Evolutionary conservation across 1,140 invertebrate genomes (phyloP).

Genomic region (Chionoecetes opilio): DNA sequence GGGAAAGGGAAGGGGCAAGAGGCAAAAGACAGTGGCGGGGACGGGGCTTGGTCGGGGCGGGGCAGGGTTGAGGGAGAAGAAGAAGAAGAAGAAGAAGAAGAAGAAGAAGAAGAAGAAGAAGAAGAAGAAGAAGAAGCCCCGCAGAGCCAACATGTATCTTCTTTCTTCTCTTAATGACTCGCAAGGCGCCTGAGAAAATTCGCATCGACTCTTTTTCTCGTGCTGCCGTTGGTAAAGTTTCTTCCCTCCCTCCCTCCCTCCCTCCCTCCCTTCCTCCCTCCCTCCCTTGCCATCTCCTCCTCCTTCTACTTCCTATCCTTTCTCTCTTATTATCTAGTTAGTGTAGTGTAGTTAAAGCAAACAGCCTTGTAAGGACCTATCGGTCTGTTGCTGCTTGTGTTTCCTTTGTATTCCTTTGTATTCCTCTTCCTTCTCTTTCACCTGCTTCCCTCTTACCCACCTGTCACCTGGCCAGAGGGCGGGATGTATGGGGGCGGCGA

Average conservation of each 20-base stretch:
- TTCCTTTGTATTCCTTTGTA: too few species aligned
- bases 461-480: neutral
- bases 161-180: neutral
- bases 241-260: neutral
- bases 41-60: neutral
- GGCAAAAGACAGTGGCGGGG: neutral
- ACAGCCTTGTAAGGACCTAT: too few species aligned
- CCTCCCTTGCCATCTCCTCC: too few species aligned
- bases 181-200: constrained; percentile 1
- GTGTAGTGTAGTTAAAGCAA: too few species aligned
- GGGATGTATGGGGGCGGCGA: neutral
- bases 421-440: too few species aligned
- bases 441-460: neutral
- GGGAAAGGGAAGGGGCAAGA: neutral
- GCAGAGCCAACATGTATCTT: neutral
- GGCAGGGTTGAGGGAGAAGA: neutral
- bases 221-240: neutral
- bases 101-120: neutral
- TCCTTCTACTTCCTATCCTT: too few species aligned
- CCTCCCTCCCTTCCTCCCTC: neutral
- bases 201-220: neutral
- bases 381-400: too few species aligned
- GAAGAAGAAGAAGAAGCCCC: neutral
- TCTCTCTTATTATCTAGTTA: too few species aligned
- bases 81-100: neutral